phyloP scores from a whole-genome alignment of 2,888 invertebrate genomes.

The Parascotia fuliginaria region DNA sequence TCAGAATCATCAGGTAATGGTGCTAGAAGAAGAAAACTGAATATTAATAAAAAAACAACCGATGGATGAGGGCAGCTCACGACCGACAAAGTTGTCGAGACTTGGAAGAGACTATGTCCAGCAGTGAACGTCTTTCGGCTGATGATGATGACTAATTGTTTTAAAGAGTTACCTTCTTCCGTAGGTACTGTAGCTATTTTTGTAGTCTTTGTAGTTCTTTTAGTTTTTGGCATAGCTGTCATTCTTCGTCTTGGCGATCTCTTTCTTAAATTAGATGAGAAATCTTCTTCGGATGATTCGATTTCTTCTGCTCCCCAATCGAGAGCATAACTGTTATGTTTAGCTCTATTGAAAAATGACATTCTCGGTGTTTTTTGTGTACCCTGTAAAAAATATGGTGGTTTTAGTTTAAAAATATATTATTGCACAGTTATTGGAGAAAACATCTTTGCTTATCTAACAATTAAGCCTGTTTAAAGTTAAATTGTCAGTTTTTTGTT shows the following conservation, averaged over 20 bases:
- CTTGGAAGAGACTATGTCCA: no score
- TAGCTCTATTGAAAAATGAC: conserved; percentile 40
- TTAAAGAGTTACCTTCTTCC: conserved; percentile 17
- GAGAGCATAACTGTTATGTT: conserved; percentile 31
- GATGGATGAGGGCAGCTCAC: no score
- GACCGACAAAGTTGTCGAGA: no score
- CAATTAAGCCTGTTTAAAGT: no score
- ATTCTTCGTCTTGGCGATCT: conserved; percentile 44
- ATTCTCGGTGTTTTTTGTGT: conserved; percentile 33
- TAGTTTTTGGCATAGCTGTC: conserved; percentile 10
- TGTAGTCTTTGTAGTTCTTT: conserved; percentile 27
- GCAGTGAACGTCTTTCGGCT: no score
- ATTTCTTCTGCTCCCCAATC: conserved; percentile 45
- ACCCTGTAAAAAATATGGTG: conserved; percentile 2
- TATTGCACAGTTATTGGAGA: no score
- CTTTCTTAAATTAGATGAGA: conserved; percentile 52
- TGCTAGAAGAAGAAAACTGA: conserved; percentile 38
- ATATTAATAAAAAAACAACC: no score
- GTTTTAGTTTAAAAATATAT: no score
- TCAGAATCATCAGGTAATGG: conserved; percentile 50
- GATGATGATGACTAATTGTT: no score
- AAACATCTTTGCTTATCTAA: no score
- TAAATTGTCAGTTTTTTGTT: no score
- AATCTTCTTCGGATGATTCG: conserved; percentile 58
- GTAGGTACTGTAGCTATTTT: conserved; percentile 29